Conservation (phyloP, 2,113 vertebrate species). For the Paradoxurus hermaphroditus region DNA sequence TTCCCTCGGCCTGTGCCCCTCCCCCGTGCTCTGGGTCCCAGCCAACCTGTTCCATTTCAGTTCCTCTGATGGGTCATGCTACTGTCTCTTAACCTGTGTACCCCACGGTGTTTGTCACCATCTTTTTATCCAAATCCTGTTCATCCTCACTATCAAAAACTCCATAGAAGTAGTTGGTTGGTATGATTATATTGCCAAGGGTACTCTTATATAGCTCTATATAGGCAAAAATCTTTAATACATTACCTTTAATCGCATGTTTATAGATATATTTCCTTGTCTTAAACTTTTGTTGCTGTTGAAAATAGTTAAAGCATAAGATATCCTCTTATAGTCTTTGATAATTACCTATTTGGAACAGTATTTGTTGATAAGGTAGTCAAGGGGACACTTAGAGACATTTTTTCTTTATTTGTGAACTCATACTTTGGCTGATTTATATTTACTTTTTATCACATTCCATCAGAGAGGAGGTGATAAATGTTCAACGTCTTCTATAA, state of each 20-base stretch:
- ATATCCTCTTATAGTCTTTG: conserved; percentile 58
- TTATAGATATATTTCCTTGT: conserved; percentile 35
- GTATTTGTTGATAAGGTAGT: conserved; percentile 73
- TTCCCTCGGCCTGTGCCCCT: background rate
- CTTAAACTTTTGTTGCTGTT: conserved; percentile 49
- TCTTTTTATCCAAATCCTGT: conserved; percentile 17
- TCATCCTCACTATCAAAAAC: background rate
- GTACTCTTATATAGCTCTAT: conserved; percentile 1
- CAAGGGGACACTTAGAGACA: conserved; percentile 70
- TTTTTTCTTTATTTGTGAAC: conserved; percentile 63
- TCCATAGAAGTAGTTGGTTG: background rate
- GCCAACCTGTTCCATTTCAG: conserved; percentile 40
- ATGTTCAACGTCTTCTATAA: conserved; percentile 49
- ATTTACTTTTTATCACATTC: conserved; percentile 76
- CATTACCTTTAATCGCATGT: conserved; percentile 27
- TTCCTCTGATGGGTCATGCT: conserved; percentile 31
- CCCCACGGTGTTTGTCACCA: background rate
- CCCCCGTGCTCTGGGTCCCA: background rate
- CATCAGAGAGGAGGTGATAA: conserved; percentile 72
- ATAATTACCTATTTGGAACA: conserved; percentile 45
- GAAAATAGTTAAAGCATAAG: conserved; percentile 58
- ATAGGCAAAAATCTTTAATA: conserved; percentile 22
- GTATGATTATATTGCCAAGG: background rate
- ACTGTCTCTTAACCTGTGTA: conserved; percentile 7
- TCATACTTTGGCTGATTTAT: conserved; percentile 70